phyloP scores from a whole-genome alignment of 1,140 invertebrate genomes.

The Palaemon carinicauda region DNA sequence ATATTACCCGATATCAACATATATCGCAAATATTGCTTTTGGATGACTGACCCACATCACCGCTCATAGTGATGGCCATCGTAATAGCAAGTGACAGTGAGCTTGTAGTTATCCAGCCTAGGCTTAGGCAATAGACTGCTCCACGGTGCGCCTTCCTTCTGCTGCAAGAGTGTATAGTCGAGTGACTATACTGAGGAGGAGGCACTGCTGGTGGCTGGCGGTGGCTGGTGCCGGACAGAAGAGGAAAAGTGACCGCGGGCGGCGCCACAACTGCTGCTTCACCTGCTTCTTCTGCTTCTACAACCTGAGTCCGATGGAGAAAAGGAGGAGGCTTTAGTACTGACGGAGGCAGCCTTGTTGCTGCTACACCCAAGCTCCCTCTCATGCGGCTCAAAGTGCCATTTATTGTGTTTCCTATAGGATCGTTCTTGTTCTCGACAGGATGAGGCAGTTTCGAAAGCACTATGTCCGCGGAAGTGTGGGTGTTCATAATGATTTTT shows the following conservation, averaged over 20 bases:
- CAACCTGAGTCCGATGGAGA: neutral
- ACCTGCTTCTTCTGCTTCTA: neutral
- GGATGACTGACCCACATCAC: too few relatives aligned
- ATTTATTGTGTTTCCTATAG: too few relatives aligned
- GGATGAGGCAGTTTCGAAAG: constrained; percentile 25
- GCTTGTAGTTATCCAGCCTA: too few relatives aligned
- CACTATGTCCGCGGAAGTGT: constrained; percentile 15
- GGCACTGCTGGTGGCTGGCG: constrained; percentile 18
- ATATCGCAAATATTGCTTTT: too few relatives aligned
- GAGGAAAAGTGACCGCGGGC: constrained; percentile 35
- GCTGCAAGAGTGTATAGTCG: neutral
- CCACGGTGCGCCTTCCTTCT: too few relatives aligned
- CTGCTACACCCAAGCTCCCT: neutral
- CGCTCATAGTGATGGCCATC: too few relatives aligned
- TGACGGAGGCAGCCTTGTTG: constrained; percentile 15
- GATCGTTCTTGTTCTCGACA: neutral
- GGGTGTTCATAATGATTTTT: neutral
- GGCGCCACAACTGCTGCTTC: constrained; percentile 3
- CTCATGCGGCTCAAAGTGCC: neutral
- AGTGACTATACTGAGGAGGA: neutral
- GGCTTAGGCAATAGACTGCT: too few relatives aligned
- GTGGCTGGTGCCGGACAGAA: constrained; percentile 37
- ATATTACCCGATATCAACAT: too few relatives aligned
- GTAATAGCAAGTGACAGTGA: too few relatives aligned
- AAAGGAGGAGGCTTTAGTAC: neutral